These are phyloP conservation scores for Melinopterus prodromus DNA, from an alignment of 2,888 invertebrate species.

Conservation along the genomic window DNA sequence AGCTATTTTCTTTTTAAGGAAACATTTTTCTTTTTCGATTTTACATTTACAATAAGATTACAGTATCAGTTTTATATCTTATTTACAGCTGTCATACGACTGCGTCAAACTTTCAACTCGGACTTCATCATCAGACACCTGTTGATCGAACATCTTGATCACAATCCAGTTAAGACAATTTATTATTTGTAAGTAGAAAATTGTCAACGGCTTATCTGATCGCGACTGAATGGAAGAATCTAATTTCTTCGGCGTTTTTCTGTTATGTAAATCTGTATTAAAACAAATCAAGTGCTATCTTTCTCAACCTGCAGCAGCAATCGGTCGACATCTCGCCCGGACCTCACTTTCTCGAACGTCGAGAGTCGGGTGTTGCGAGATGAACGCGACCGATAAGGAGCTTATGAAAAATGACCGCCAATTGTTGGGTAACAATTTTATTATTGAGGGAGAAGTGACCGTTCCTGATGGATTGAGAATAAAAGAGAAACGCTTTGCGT, in stretches of 20 bases:
- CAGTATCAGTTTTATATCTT: too few relatives aligned
- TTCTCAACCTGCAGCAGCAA: constrained; percentile 30
- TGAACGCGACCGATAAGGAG: constrained; percentile 27
- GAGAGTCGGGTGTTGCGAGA: constrained; percentile 27
- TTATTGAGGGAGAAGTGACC: constrained; percentile 27
- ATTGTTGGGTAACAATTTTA: constrained; percentile 30
- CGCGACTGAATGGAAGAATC: constrained; percentile 13
- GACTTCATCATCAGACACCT: constrained; percentile 21
- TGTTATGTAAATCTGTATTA: constrained; percentile 31
- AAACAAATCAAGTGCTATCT: constrained; percentile 34
- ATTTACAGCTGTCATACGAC: neutral
- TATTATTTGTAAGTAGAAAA: neutral
- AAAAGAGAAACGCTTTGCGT: neutral
- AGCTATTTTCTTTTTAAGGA: too few relatives aligned
- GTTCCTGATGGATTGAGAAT: neutral
- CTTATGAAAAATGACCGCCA: constrained; percentile 29
- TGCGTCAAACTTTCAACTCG: constrained; percentile 20
- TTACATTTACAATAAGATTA: too few relatives aligned
- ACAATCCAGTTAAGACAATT: neutral
- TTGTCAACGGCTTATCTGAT: neutral
- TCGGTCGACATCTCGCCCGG: constrained; percentile 27
- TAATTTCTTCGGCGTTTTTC: constrained; percentile 17
- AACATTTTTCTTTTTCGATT: too few relatives aligned
- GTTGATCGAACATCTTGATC: neutral
- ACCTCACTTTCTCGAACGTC: constrained; percentile 28